Evolutionary conservation across 2,888 invertebrate genomes (phyloP).

Genomic region (Dorcus parallelipipedus): DNA sequence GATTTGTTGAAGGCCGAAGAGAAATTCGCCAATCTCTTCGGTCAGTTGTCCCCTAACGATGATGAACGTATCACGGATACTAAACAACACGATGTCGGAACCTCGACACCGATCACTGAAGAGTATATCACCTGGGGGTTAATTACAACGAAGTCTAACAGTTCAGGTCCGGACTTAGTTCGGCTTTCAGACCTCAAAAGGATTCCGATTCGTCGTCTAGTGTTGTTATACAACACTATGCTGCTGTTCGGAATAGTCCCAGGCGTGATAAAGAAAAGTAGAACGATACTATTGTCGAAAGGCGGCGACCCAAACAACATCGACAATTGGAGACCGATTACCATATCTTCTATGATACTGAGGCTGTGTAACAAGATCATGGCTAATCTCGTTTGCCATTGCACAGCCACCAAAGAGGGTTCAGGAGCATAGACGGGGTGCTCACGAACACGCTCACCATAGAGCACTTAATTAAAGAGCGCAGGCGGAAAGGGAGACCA

Average conservation of each 20-base stretch:
- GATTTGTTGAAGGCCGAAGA: neutral
- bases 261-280: neutral
- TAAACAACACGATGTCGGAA: neutral
- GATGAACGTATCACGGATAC: neutral
- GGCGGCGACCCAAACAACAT: constrained; percentile 12
- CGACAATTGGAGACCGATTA: constrained; percentile 11
- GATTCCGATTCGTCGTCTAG: neutral
- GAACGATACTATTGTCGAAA: constrained; percentile 18
- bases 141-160: neutral
- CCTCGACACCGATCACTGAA: neutral
- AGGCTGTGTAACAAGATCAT: constrained; percentile 18
- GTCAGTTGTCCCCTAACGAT: constrained; percentile 1
- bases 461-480: neutral
- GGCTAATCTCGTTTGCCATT: constrained; percentile 6
- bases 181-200: neutral
- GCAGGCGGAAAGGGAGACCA: neutral
- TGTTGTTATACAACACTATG: constrained; percentile 15
- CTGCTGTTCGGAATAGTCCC: constrained; percentile 11
- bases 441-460: neutral
- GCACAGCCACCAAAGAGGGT: constrained; percentile 18
- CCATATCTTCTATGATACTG: constrained; percentile 16
- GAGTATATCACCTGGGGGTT: constrained; percentile 4
- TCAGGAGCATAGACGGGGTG: neutral
- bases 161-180: constrained; percentile 16
- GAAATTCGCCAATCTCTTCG: constrained; percentile 3